Conservation (phyloP, 2,888 invertebrate species). For the Synergus gifuensis region DNA sequence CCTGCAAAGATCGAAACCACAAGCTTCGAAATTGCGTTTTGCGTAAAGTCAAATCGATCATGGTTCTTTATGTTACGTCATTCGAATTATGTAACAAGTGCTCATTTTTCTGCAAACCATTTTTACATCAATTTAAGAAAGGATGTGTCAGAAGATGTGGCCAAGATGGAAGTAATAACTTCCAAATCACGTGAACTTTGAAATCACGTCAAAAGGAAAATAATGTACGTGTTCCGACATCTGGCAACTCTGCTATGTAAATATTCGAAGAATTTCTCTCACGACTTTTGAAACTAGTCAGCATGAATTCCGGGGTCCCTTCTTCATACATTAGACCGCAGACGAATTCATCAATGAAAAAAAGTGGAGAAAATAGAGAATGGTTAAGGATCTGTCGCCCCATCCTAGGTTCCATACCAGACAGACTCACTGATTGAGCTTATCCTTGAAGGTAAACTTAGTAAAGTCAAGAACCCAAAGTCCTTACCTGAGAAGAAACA, state of each 20-base stretch:
- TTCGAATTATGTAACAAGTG: neutral
- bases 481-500: neutral
- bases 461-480: neutral
- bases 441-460: neutral
- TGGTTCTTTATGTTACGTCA: neutral
- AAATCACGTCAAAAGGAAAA: neutral
- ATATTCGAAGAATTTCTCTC: neutral
- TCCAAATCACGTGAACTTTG: neutral
- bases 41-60: neutral
- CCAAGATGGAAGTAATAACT: neutral
- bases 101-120: neutral
- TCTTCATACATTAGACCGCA: neutral
- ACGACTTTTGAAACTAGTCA: neutral
- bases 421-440: neutral
- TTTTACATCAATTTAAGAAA: neutral
- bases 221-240: neutral
- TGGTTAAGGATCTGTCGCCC: neutral
- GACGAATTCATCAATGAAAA: conserved; percentile 5
- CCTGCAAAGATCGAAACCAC: neutral
- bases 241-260: neutral
- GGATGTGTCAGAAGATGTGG: neutral
- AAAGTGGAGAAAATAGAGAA: neutral
- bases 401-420: neutral
- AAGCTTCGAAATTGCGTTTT: neutral
- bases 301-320: neutral